Conservation (phyloP, 2,888 invertebrate species). For the Synergus itoensis region DNA sequence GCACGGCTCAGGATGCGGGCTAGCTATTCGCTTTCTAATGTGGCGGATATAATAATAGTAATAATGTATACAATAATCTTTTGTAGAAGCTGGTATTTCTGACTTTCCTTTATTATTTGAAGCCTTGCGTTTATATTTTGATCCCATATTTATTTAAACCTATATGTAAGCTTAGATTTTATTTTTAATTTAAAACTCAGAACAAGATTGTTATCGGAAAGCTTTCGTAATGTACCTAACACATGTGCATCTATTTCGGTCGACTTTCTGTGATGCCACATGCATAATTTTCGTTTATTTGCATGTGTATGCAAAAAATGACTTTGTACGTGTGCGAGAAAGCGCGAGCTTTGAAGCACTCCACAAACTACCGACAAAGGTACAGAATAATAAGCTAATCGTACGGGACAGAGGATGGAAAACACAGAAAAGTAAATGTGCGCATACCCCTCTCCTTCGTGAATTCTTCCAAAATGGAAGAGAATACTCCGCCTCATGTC, state of each 20-base stretch:
- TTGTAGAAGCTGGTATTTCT: too few species aligned
- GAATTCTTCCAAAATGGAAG: conserved; percentile 46
- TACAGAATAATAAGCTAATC: conserved; percentile 71
- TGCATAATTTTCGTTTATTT: neutral
- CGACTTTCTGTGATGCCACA: too few species aligned
- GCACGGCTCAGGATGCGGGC: too few species aligned
- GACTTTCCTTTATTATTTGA: too few species aligned
- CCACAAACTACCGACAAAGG: conserved; percentile 66
- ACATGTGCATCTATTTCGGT: neutral
- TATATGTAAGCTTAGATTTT: too few species aligned
- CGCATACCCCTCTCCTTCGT: conserved; percentile 41
- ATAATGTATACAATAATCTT: too few species aligned
- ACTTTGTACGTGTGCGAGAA: conserved; percentile 5
- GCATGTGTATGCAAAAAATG: neutral
- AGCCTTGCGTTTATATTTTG: too few species aligned
- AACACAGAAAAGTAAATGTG: conserved; percentile 54
- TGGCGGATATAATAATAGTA: too few species aligned
- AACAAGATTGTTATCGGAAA: neutral
- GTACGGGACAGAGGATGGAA: conserved; percentile 56
- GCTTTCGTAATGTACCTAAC: neutral
- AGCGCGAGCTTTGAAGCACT: conserved; percentile 58
- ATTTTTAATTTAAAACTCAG: too few species aligned
- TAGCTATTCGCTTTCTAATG: too few species aligned
- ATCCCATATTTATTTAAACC: too few species aligned
- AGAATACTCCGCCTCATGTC: neutral